These are phyloP conservation scores for Trissolcus basalis DNA, from an alignment of 1,140 invertebrate species.

Conservation along the genomic window DNA sequence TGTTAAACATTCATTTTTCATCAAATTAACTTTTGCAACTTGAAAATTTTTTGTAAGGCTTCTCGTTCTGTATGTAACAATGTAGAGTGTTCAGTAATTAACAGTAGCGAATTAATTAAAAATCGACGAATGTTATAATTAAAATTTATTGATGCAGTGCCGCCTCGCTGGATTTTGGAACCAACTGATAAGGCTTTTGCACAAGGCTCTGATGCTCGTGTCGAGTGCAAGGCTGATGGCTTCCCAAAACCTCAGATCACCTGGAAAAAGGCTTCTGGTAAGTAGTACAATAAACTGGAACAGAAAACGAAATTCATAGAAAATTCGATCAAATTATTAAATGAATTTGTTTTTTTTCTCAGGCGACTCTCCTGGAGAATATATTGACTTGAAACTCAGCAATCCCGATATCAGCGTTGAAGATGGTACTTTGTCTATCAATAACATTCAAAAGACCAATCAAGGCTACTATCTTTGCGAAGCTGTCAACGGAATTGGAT, in stretches of 20 bases:
- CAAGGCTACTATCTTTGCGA: conserved; percentile 97
- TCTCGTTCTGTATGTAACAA: conserved; percentile 52
- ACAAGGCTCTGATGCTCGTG: conserved; percentile 92
- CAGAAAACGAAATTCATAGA: too few species aligned
- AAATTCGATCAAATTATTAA: neutral
- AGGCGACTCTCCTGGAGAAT: conserved; percentile 93
- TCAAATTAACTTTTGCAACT: too few species aligned
- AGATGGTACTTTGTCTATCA: conserved; percentile 91
- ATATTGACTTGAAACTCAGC: conserved; percentile 92
- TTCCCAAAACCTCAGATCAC: conserved; percentile 94
- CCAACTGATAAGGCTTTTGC: conserved; percentile 96
- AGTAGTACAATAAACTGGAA: neutral
- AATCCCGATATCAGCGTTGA: conserved; percentile 92
- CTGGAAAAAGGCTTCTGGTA: conserved; percentile 96
- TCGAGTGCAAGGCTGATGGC: conserved; percentile 97
- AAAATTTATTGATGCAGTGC: conserved; percentile 81
- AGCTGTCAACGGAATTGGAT: conserved; percentile 96
- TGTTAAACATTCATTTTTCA: too few species aligned
- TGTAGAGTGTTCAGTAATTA: conserved; percentile 22
- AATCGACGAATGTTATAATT: conserved; percentile 44
- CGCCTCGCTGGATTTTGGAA: conserved; percentile 96
- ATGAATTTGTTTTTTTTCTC: conserved; percentile 46
- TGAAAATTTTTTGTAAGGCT: neutral
- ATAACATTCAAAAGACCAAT: conserved; percentile 93
- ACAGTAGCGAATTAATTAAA: conserved; percentile 13